These are phyloP conservation scores for Glyphotaelius pellucidus DNA, from an alignment of 2,888 invertebrate species.

Conservation along the genomic window DNA sequence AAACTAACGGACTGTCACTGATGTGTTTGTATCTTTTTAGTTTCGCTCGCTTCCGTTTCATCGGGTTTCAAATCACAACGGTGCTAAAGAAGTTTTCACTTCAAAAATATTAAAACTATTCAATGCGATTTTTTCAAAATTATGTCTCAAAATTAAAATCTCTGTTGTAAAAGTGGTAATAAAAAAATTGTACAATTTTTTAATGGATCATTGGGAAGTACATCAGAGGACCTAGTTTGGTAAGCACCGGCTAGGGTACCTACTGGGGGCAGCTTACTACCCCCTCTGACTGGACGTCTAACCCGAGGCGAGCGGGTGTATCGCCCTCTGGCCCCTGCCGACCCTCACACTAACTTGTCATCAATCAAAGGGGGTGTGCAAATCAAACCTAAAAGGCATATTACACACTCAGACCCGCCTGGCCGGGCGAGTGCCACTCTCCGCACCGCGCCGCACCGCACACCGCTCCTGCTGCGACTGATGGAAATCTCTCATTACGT, in stretches of 20 bases:
- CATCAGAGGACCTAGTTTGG: background rate
- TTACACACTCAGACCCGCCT: slow-evolving; percentile 2
- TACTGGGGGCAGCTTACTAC: background rate
- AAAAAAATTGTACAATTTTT: background rate
- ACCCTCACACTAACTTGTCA: slow-evolving; percentile 35
- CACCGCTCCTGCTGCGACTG: background rate
- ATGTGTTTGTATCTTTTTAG: too few relatives aligned
- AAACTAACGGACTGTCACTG: too few relatives aligned
- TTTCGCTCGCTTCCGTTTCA: too few relatives aligned
- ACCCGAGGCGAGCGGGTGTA: background rate
- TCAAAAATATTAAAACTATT: too few relatives aligned
- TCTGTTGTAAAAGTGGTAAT: too few relatives aligned
- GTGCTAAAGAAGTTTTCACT: too few relatives aligned
- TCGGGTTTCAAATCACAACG: too few relatives aligned
- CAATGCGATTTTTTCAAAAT: too few relatives aligned
- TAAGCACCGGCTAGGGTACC: background rate
- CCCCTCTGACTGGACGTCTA: background rate
- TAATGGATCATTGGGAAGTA: background rate
- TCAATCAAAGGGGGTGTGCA: slow-evolving; percentile 39
- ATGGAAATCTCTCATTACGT: background rate
- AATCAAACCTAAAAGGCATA: slow-evolving; percentile 33
- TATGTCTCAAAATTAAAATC: too few relatives aligned
- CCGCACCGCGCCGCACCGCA: background rate
- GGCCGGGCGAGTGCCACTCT: background rate
- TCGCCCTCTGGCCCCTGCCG: slow-evolving; percentile 13